Evolutionary conservation across 2,113 vertebrate species (phyloP), one percentile per base, ranked within the genome.

Genomic region (Casuarius casuarius): DNA sequence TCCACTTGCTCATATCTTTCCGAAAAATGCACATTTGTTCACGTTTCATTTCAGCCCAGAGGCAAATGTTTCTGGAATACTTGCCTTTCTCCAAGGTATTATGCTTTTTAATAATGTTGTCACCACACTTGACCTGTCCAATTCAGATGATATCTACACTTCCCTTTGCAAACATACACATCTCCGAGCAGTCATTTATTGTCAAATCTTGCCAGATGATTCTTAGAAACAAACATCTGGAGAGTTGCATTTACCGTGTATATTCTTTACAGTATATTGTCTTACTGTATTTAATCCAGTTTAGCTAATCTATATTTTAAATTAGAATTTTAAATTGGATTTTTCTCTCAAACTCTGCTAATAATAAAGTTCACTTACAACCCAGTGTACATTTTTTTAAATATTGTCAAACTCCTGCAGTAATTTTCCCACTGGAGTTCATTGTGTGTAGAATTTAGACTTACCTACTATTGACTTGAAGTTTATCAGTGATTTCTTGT

Each of bases 41-140:
- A 94, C 10, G 4, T 97, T 97, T 93, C 96, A 95, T 95, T 92
- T 96, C 93, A 95, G 95, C 97, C 96, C 94, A 91, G 94, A 95
- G 95, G 96, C 96, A 96, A 92, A 90, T 81, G 90, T 90, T 95
- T 95, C 94, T 92, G 75, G 78, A 90, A 94, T 91, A 76, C 95
- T 91, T 95, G 82, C 82, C 94, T 97, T 94, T 91, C 95, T 95
- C 95, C 89, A 84, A 95, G 92, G 96, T 91, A 96, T 92, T 92
- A 91, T 77, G 81, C 71, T 95, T 97, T 97, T 95, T 97, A 97
- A 95, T 96, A 96, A 95, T 87, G 87, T 85, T 95, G 92, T 96
- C 92, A 95, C 93, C 92, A 91, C 94, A 96, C 95, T 96, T 97
- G 97, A 96, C 96, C 97, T 97, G 97, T 96, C 94, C 94, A 97